Percentiles rank a stretch among this genome's conserved stretches.
Evolutionary conservation across 1,140 invertebrate genomes (phyloP).

Genomic region (Pectinophora gossypiella): DNA sequence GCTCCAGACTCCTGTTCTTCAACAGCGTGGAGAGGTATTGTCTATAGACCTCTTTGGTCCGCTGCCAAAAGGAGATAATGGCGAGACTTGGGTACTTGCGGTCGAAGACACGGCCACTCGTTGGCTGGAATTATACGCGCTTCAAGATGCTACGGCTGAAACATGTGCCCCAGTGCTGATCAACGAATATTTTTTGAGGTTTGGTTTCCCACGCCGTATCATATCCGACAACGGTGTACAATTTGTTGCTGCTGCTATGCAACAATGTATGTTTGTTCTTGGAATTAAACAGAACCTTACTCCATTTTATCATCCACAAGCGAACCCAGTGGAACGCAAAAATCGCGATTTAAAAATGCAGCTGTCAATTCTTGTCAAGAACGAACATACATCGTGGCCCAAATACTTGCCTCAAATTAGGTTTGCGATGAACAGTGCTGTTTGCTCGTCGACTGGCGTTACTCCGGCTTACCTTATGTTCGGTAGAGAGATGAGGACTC

Average conservation of each 20-base stretch:
- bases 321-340: conserved; percentile 42
- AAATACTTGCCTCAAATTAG: not conserved
- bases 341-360: no score
- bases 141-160: conserved; percentile 22
- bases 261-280: conserved; percentile 27
- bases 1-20: no score
- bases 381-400: not conserved
- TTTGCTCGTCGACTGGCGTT: no score
- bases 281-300: conserved; percentile 30
- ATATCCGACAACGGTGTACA: conserved; percentile 12
- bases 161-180: not conserved
- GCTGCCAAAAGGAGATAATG: conserved; percentile 16
- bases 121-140: conserved; percentile 18
- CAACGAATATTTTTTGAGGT: conserved; percentile 11
- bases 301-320: conserved; percentile 34
- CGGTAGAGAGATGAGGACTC: no score
- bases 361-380: not conserved
- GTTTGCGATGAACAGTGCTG: not conserved
- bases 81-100: conserved; percentile 23
- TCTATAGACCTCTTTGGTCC: no score
- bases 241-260: conserved; percentile 10
- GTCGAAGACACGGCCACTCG: conserved; percentile 24
- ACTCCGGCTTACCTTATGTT: no score
- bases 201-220: conserved; percentile 8
- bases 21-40: no score